These are phyloP conservation scores for Scolopax rusticola DNA, from an alignment of 2,797 vertebrate genomes.

Conservation along the genomic window DNA sequence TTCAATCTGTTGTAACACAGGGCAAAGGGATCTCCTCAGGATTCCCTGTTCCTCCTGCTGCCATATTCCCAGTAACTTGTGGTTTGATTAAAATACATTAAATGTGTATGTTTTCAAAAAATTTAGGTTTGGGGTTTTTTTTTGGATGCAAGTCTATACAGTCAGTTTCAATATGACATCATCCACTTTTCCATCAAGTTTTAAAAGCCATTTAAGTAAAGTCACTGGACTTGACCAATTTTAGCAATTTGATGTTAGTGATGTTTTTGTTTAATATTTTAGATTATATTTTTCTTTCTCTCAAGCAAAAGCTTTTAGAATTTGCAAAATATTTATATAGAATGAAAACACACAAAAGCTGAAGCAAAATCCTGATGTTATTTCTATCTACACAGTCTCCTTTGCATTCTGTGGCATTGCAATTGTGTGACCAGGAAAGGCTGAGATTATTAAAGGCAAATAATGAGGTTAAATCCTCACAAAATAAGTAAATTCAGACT, in stretches of 20 bases:
- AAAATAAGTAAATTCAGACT: neutral
- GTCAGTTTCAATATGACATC: neutral
- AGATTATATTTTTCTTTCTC: neutral
- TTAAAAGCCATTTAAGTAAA: neutral
- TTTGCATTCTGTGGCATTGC: neutral
- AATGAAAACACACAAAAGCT: neutral
- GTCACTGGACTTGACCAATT: neutral
- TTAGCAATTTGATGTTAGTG: neutral
- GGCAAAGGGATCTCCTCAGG: neutral
- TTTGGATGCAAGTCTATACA: neutral
- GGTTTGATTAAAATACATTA: neutral
- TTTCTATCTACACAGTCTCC: neutral
- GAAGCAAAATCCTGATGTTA: neutral
- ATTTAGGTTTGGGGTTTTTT: too few relatives aligned
- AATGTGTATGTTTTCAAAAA: neutral
- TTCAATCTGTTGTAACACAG: neutral
- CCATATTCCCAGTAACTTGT: neutral
- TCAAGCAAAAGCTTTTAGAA: neutral
- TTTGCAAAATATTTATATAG: neutral
- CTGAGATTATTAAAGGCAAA: neutral
- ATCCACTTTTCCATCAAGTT: neutral
- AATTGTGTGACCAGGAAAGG: neutral
- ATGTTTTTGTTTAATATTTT: neutral
- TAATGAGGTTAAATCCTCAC: neutral
- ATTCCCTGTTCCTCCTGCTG: neutral